Evolutionary conservation across 2,888 invertebrate species (phyloP), one percentile per base, ranked within the genome.

Genomic region (Lasius platythorax): DNA sequence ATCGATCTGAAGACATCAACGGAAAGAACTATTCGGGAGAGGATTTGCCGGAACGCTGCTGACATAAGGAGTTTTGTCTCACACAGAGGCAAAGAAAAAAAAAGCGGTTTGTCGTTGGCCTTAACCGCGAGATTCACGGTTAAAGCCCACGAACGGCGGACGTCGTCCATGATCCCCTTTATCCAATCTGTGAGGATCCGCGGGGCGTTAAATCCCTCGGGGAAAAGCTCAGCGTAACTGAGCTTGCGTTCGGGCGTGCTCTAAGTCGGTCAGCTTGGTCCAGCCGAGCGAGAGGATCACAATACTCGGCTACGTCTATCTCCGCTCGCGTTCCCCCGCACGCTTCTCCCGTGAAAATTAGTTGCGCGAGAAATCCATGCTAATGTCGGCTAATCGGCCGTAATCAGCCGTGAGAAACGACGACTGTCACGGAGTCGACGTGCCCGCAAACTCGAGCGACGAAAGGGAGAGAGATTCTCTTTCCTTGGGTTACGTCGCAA

Each of bases 191-290:
- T 85, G 89, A 90, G 89, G 87, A 89, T 85, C 92, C 91, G 88
- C 93, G 93, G 93, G 93, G 94, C 94, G 94, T 94, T 94, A 94
- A 94, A 94, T 94, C 94, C 94, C 91, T 84, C 85, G 90, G 68
- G 92, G 93, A 91, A 90, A 89, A 91, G 89, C 89, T 72, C 85
- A n/a, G n/a, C 88, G 88, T 91, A 89, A 90, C 90, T 89, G 92
- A 88, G 89, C 89, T 85, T 75, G 90, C 89, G 89, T 86, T 90
- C 85, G 86, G 89, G 89, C 86, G 86, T 66, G 86, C 64, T 87
- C 88, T 92, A 93, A 94, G 93, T 94, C 94, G 93, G 92, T 93
- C 94, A 93, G 92, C 91, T 91, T 90, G 91, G 87, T 85, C 90
- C 92, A 91, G 87, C 91, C 90, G 90, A 91, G 91, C 92, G 92